Conservation (phyloP, 2,888 invertebrate genomes). For the Tachina grossa region DNA sequence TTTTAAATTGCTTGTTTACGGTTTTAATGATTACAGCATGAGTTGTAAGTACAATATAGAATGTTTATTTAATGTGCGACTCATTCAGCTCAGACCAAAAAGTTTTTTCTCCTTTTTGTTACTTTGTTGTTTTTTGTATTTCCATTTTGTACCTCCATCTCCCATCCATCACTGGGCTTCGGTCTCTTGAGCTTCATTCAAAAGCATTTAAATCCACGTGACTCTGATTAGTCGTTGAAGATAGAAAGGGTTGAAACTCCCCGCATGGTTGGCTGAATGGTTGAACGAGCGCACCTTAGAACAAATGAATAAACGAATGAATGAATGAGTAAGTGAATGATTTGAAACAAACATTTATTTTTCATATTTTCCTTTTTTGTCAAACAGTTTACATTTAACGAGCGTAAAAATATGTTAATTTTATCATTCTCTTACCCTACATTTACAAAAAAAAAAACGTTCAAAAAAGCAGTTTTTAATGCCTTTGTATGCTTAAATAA, state of each 20-base stretch:
- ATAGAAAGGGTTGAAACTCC: constrained; percentile 72
- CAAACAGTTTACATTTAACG: constrained; percentile 68
- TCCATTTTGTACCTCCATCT: constrained; percentile 18
- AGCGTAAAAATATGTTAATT: constrained; percentile 70
- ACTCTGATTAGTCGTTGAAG: constrained; percentile 70
- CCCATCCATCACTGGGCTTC: neutral
- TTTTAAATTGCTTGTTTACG: constrained; percentile 69
- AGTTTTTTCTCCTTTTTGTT: constrained; percentile 51
- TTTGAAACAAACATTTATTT: constrained; percentile 70
- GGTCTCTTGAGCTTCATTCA: constrained; percentile 64
- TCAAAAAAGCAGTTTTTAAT: constrained; percentile 34
- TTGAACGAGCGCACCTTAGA: constrained; percentile 42
- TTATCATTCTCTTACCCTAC: constrained; percentile 58
- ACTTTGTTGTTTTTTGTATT: constrained; percentile 49
- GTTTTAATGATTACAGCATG: constrained; percentile 69
- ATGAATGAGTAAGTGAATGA: constrained; percentile 52
- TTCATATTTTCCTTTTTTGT: constrained; percentile 65
- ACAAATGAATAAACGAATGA: constrained; percentile 25
- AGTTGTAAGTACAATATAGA: constrained; percentile 58
- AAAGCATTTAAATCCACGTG: constrained; percentile 72
- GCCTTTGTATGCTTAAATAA: constrained; percentile 29
- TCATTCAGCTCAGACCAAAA: constrained; percentile 45
- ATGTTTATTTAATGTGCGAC: constrained; percentile 63
- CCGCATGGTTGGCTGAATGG: constrained; percentile 60
- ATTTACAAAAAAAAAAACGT: constrained; percentile 30